Percentiles rank a stretch among this genome's conserved stretches.
Conservation (phyloP, 2,888 invertebrate species). For the Phasia obesa region DNA sequence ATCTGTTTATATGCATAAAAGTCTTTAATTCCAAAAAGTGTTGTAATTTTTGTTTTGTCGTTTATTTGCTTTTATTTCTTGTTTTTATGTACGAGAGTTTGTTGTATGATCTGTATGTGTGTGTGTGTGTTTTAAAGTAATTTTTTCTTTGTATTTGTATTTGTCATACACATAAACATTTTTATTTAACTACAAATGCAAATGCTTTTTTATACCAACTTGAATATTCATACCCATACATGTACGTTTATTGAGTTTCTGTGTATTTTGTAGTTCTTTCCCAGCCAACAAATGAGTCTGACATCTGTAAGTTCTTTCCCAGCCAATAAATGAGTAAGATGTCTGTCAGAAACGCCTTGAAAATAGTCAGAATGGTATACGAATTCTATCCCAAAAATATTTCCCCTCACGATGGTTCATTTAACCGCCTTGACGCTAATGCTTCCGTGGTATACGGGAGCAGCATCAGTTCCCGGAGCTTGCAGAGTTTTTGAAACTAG, state of each 20-base stretch:
- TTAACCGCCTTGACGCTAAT: no score
- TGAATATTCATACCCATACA: background rate
- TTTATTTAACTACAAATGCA: background rate
- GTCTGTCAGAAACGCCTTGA: no score
- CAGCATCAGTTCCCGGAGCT: no score
- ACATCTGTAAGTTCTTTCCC: no score
- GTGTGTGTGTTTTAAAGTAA: background rate
- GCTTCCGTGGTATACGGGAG: no score
- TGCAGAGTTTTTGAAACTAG: no score
- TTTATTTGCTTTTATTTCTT: background rate
- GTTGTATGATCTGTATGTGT: background rate
- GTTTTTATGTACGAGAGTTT: background rate
- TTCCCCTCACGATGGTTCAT: no score
- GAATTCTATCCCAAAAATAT: no score
- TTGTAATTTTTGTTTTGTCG: constrained; percentile 14
- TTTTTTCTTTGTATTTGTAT: constrained; percentile 8
- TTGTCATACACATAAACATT: constrained; percentile 9
- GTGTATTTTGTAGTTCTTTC: background rate
- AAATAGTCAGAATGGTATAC: no score
- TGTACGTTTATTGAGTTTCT: background rate
- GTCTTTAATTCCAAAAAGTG: constrained; percentile 62
- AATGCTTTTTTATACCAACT: no score
- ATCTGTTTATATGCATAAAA: constrained; percentile 66
- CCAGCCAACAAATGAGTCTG: no score
- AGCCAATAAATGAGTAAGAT: no score